Evolutionary conservation across 2,888 invertebrate species (phyloP).

Genomic region (Hartigia nigra): DNA sequence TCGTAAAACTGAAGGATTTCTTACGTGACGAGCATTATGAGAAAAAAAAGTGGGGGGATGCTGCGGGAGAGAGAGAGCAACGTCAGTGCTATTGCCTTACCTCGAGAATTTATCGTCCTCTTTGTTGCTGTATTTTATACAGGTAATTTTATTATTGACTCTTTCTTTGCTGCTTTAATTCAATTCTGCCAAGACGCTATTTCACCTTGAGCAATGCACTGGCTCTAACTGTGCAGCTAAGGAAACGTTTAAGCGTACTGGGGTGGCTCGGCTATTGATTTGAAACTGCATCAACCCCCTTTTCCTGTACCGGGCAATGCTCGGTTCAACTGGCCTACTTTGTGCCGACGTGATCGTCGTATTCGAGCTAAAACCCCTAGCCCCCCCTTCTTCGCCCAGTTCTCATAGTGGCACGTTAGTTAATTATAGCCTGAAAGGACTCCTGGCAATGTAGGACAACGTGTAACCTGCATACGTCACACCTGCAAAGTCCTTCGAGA

Average conservation of each 20-base stretch:
- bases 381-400: slow-evolving; percentile 15
- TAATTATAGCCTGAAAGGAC: background rate
- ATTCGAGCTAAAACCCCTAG: slow-evolving; percentile 20
- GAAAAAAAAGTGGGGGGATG: background rate
- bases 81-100: background rate
- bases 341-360: slow-evolving; percentile 32
- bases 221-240: background rate
- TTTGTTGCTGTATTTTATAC: background rate
- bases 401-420: background rate
- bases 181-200: background rate
- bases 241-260: slow-evolving; percentile 22
- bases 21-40: background rate
- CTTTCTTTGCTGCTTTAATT: background rate
- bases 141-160: background rate
- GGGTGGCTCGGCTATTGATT: slow-evolving; percentile 39
- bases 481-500: background rate
- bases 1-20: slow-evolving; percentile 38
- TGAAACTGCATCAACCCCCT: slow-evolving; percentile 38
- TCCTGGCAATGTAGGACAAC: background rate
- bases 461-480: background rate
- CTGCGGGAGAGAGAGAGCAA: background rate
- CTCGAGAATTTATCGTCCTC: background rate
- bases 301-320: slow-evolving; percentile 28
- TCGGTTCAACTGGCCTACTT: slow-evolving; percentile 49
- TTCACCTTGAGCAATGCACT: background rate